Evolutionary conservation across 1,140 invertebrate genomes (phyloP), one percentile per base, ranked within the genome.

Genomic region (Bombus soroeensis): DNA sequence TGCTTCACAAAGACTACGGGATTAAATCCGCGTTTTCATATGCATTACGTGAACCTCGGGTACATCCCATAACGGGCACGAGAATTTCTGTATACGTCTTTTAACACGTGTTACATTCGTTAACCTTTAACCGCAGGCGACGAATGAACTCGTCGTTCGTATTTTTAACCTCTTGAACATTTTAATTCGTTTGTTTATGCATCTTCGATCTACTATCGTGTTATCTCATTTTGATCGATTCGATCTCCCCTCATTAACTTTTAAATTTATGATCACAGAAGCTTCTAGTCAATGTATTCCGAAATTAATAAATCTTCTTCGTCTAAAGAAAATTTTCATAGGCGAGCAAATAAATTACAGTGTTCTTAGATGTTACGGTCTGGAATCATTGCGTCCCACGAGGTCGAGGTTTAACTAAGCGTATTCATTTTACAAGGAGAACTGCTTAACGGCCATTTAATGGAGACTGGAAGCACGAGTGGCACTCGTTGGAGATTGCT

Each of bases 351-450:
- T 83, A 89, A 88, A 89, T 89, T 75, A 66, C 34, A 8, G 53
- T 4, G 43, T 72, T 88, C 86, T 64, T 22, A 71, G 37, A 59
- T 86, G 70, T 53, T 74, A 66, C 57, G 57, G 10, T 66, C 32
- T 71, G 37, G 64, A 81, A 86, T 86, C 88, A 88, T 81, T 6
- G 81, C 68, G 53, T 74, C 73, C 57, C 59, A 39, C 59, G 77
- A 72, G 68, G 15, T 70, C 41, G 39, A 59, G 28, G 68, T 68
- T 88, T 88, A 79, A 80, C 28, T n/a, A 62, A 12, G 57, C 70
- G 70, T 89, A 83, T 89, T 88, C 86, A 86, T 89, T 86, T 81
- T 78, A 74, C 77, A 15, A 18, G 62, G 57, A 66, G 53, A 81
- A 8, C 83, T 53, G 59, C 79, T 68, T 75, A 81, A 75, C 75